phyloP scores from a whole-genome alignment of 2,888 invertebrate species.

The Euspilapteryx auroguttella region DNA sequence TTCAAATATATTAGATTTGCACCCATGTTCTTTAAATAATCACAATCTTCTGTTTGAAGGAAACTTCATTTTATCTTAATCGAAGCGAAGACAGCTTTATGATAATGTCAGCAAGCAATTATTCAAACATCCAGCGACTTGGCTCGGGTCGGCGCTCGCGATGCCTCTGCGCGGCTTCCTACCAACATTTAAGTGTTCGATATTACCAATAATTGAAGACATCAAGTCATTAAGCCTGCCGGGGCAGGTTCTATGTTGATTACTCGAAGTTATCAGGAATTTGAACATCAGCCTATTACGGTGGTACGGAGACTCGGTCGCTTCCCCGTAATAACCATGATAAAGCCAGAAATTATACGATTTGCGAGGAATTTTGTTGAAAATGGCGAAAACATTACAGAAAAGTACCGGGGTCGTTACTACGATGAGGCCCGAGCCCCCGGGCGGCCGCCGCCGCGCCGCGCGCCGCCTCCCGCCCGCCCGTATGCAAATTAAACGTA shows the following conservation, averaged over 20 bases:
- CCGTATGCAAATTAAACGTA: constrained; percentile 59
- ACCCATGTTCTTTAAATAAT: no score
- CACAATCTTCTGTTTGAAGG: no score
- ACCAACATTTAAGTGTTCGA: constrained; percentile 48
- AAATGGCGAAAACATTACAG: constrained; percentile 62
- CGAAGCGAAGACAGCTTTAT: no score
- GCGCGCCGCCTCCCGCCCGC: constrained; percentile 17
- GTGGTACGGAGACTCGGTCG: constrained; percentile 38
- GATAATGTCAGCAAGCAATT: no score
- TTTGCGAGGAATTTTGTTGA: constrained; percentile 60
- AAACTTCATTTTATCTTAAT: no score
- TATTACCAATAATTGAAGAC: constrained; percentile 58
- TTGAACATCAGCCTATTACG: constrained; percentile 47
- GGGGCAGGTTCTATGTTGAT: constrained; percentile 52
- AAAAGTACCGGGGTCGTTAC: constrained; percentile 56
- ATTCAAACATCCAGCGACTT: no score
- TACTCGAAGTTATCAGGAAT: constrained; percentile 55
- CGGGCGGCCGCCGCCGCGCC: constrained; percentile 24
- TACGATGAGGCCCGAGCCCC: constrained; percentile 25
- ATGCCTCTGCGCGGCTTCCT: no score
- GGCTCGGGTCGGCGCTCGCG: no score
- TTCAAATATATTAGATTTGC: no score
- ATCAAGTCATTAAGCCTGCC: constrained; percentile 40
- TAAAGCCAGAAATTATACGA: constrained; percentile 57
- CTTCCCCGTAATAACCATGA: constrained; percentile 58